Evolutionary conservation across 2,888 invertebrate species (phyloP).

Genomic region (Lomographa bimaculata): DNA sequence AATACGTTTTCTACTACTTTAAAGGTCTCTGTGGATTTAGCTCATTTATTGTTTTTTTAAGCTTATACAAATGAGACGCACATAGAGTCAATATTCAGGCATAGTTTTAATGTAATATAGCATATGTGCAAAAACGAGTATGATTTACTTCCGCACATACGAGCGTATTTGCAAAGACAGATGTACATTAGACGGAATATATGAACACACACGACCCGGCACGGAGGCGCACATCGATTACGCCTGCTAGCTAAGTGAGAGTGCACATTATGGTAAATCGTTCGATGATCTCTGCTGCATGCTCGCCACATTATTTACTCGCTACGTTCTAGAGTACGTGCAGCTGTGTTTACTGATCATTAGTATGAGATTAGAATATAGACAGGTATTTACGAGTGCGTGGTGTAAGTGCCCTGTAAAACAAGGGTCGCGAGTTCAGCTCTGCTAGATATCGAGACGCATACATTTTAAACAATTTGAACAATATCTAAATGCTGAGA

Average conservation of each 20-base stretch:
- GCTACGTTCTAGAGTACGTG: constrained; percentile 19
- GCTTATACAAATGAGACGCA: too few relatives aligned
- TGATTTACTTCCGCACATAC: too few relatives aligned
- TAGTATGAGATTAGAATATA: constrained; percentile 22
- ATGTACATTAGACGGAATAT: constrained; percentile 16
- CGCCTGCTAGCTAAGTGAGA: constrained; percentile 43
- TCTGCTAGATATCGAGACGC: constrained; percentile 2
- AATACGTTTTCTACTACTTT: too few relatives aligned
- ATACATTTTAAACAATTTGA: constrained; percentile 5
- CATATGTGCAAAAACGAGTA: too few relatives aligned
- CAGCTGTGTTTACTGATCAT: constrained; percentile 24
- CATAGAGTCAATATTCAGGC: too few relatives aligned
- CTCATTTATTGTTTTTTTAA: too few relatives aligned
- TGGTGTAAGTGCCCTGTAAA: constrained; percentile 18
- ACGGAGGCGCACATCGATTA: constrained; percentile 34
- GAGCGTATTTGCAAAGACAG: constrained; percentile 15
- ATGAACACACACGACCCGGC: constrained; percentile 34
- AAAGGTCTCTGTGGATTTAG: too few relatives aligned
- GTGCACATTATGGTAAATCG: constrained; percentile 46
- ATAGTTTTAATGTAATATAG: too few relatives aligned
- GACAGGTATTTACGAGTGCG: constrained; percentile 23
- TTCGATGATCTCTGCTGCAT: constrained; percentile 34
- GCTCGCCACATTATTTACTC: constrained; percentile 27
- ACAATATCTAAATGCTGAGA: too few relatives aligned
- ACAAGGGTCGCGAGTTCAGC: constrained; percentile 20